Conservation (phyloP, 2,113 vertebrate species). For the Ciconia boyciana region DNA sequence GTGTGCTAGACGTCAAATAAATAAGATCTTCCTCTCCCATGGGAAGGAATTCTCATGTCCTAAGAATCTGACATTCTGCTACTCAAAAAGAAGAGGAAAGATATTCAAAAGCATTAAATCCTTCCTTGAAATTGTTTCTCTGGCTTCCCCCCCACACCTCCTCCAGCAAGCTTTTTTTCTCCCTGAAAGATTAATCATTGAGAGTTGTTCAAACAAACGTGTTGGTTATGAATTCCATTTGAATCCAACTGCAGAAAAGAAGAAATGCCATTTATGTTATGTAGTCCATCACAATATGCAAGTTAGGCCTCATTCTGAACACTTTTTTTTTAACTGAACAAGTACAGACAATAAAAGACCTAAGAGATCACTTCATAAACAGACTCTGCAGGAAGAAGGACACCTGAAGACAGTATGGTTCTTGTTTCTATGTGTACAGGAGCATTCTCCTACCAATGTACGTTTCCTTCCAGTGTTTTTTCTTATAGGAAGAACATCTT, state of each 20-base stretch:
- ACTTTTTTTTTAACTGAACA: background rate
- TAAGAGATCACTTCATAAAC: background rate
- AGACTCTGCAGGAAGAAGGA: background rate
- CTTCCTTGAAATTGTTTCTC: background rate
- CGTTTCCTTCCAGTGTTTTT: background rate
- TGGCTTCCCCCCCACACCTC: background rate
- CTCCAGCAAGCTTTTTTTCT: background rate
- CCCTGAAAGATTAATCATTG: background rate
- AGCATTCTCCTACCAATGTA: background rate
- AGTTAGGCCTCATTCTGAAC: background rate
- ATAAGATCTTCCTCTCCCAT: background rate
- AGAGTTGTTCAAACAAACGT: background rate
- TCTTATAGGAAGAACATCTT: background rate
- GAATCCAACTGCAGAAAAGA: background rate
- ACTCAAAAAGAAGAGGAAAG: background rate
- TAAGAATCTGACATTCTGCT: background rate
- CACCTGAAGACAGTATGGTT: background rate
- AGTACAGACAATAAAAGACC: background rate
- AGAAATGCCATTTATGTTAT: background rate
- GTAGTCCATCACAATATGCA: background rate
- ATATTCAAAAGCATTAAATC: background rate
- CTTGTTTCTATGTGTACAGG: background rate
- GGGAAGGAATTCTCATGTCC: background rate
- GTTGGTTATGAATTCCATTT: background rate
- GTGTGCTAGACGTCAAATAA: background rate